Evolutionary conservation across 2,888 invertebrate species (phyloP).

Genomic region (Rhagonycha fulva): DNA sequence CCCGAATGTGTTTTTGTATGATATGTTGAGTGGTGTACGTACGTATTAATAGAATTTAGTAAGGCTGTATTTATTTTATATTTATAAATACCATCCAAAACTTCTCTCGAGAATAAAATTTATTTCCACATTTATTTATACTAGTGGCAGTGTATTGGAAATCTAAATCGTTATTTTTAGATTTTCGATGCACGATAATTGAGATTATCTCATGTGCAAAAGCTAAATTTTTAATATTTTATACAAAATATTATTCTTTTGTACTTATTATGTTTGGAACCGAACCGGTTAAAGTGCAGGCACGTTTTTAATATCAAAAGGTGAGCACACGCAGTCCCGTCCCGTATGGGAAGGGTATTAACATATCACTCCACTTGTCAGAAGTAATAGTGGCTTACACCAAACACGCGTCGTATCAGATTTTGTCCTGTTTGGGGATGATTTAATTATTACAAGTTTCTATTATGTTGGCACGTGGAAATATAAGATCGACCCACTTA

Average conservation of each 20-base stretch:
- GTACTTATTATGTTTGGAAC: not conserved
- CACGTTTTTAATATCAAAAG: not conserved
- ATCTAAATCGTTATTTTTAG: not conserved
- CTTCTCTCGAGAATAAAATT: not conserved
- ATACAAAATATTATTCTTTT: not conserved
- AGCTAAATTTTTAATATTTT: not conserved
- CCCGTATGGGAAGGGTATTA: constrained; percentile 26
- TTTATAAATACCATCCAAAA: not conserved
- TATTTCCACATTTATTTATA: not conserved
- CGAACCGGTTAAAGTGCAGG: not conserved
- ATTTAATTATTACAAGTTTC: constrained; percentile 23
- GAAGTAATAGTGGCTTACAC: constrained; percentile 17
- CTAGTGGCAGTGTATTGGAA: not conserved
- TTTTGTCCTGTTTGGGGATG: constrained; percentile 29
- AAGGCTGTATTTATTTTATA: not conserved
- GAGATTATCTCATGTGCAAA: not conserved
- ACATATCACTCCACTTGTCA: constrained; percentile 19
- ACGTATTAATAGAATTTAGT: not conserved
- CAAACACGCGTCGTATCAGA: constrained; percentile 25
- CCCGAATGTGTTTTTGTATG: not conserved
- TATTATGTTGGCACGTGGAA: constrained; percentile 26
- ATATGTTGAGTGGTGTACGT: not conserved
- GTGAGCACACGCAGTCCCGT: not conserved
- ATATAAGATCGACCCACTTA: constrained; percentile 24
- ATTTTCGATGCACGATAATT: not conserved